phyloP scores from a whole-genome alignment of 2,888 invertebrate species.

The Nymphalis c-album region DNA sequence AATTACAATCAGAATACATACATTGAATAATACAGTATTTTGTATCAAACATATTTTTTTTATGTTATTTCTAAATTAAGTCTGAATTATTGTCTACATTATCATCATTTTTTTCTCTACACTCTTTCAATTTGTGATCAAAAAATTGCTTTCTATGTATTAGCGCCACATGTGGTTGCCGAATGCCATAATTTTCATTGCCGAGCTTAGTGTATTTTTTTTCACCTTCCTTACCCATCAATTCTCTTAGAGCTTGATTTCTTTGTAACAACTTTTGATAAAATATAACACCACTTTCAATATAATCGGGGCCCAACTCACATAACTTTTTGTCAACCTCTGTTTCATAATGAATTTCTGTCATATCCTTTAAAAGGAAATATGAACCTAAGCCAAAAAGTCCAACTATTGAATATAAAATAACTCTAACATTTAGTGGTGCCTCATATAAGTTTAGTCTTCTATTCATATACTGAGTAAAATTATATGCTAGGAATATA shows the following conservation, averaged over 20 bases:
- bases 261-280: constrained; percentile 87
- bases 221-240: constrained; percentile 84
- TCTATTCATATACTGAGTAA: constrained; percentile 77
- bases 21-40: neutral
- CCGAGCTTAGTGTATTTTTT: constrained; percentile 84
- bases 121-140: constrained; percentile 75
- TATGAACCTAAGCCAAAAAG: constrained; percentile 82
- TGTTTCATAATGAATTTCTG: constrained; percentile 83
- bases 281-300: constrained; percentile 88
- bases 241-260: constrained; percentile 86
- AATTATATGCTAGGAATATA: constrained; percentile 75
- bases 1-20: too few species aligned
- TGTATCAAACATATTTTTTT: neutral
- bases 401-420: constrained; percentile 80
- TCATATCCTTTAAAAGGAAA: constrained; percentile 84
- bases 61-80: neutral
- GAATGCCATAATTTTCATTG: constrained; percentile 84
- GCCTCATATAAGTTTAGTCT: constrained; percentile 79
- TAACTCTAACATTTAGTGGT: constrained; percentile 68
- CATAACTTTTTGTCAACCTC: constrained; percentile 83
- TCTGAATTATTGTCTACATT: neutral
- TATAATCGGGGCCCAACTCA: constrained; percentile 82
- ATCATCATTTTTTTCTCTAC: constrained; percentile 27
- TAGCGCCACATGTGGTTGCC: constrained; percentile 84
- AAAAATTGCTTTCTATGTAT: constrained; percentile 85